Conservation (phyloP, 2,888 invertebrate genomes). For the Noctua janthe region DNA sequence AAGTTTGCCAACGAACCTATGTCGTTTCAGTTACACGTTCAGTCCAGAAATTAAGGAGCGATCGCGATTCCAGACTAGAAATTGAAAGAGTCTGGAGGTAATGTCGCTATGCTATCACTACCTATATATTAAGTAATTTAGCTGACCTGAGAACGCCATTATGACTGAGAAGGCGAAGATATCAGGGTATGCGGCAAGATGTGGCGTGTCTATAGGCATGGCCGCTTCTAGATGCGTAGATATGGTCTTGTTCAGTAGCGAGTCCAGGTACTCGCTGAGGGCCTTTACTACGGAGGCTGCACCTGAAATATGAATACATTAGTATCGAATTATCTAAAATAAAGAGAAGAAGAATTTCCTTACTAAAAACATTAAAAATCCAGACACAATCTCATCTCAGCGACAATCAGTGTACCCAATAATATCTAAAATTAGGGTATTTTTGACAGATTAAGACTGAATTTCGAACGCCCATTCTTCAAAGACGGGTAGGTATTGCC, state of each 20-base stretch:
- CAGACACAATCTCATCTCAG: background rate
- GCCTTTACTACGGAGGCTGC: slow-evolving; percentile 96
- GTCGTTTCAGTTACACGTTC: background rate
- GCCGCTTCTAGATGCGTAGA: slow-evolving; percentile 91
- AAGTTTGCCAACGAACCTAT: background rate
- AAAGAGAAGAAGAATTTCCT: background rate
- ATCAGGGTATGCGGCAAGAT: slow-evolving; percentile 93
- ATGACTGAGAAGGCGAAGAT: slow-evolving; percentile 94
- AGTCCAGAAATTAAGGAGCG: background rate
- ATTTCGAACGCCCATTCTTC: background rate
- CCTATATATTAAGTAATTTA: background rate
- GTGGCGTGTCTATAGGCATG: slow-evolving; percentile 92
- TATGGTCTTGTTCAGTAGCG: slow-evolving; percentile 92
- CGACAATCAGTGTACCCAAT: background rate
- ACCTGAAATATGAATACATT: slow-evolving; percentile 84
- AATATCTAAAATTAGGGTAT: background rate
- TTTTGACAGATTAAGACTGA: background rate
- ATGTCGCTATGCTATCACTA: background rate
- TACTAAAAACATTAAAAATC: background rate
- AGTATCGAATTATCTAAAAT: background rate
- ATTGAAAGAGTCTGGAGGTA: background rate
- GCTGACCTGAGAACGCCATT: slow-evolving; percentile 92
- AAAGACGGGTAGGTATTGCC: too few species aligned
- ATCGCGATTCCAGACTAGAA: background rate
- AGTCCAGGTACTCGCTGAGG: slow-evolving; percentile 94